Conservation (phyloP, 92 coral and sea anemone species). For the Isaurus tuberculatus region DNA sequence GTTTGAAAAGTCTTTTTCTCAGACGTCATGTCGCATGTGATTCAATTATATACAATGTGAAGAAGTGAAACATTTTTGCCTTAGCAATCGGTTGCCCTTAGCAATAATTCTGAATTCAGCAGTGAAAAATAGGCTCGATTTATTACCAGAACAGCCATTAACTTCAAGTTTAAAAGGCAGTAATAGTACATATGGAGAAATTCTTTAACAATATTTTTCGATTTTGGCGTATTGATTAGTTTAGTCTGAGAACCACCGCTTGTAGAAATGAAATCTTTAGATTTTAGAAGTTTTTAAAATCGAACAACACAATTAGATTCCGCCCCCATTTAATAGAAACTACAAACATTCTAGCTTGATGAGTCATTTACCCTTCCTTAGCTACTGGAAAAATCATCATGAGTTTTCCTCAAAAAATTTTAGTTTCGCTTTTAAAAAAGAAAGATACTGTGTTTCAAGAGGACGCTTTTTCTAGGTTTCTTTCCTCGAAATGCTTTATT, state of each 20-base stretch:
- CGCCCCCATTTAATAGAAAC: slow-evolving; percentile 20
- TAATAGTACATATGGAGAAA: neutral
- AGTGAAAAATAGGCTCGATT: neutral
- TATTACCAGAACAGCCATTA: neutral
- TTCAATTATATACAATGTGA: no score
- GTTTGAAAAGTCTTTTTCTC: no score
- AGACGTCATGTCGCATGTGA: no score
- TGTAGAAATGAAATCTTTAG: neutral
- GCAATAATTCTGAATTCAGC: neutral
- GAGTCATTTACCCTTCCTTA: neutral
- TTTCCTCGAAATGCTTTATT: neutral
- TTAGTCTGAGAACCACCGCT: neutral
- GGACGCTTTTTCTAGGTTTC: neutral
- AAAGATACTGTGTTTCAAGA: neutral
- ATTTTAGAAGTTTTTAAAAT: neutral
- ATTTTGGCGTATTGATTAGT: neutral
- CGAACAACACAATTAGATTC: neutral
- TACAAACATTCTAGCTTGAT: slow-evolving; percentile 3
- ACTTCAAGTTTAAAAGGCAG: neutral
- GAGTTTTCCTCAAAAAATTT: neutral
- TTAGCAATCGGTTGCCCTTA: slow-evolving; percentile 16
- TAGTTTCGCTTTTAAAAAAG: neutral
- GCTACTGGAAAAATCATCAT: neutral
- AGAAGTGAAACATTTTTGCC: neutral
- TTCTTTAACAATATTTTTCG: neutral